These are phyloP conservation scores for Rhipidura dahli DNA, from an alignment of 2,113 vertebrate species.

Conservation along the genomic window DNA sequence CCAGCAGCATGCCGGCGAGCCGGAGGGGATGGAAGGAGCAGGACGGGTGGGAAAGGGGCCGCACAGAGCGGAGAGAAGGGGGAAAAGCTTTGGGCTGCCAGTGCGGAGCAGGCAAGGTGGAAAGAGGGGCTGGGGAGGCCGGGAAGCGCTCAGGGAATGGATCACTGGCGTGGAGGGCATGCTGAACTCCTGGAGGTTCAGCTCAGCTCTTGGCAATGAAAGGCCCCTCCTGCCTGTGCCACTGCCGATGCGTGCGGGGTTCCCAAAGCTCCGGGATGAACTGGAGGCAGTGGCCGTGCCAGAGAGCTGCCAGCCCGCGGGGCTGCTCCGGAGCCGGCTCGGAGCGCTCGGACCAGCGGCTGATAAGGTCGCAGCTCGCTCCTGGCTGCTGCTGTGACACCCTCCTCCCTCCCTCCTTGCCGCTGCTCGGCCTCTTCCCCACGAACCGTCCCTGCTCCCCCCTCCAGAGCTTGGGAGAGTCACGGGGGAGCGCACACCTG, in stretches of 20 bases:
- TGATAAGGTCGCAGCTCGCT: neutral
- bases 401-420: neutral
- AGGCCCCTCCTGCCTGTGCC: neutral
- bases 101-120: neutral
- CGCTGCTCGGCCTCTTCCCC: neutral
- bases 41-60: neutral
- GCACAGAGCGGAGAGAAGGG: neutral
- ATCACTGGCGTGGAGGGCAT: neutral
- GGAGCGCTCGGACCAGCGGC: rapidly evolving
- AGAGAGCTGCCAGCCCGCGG: neutral
- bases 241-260: rapidly evolving
- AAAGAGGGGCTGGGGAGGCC: neutral
- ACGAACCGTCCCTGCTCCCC: neutral
- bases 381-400: rapidly evolving
- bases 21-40: neutral
- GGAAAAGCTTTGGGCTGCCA: neutral
- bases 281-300: neutral
- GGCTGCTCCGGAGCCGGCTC: neutral
- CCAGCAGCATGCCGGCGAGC: neutral
- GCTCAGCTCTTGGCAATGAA: neutral
- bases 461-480: neutral
- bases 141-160: neutral
- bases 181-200: neutral
- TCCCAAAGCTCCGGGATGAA: rapidly evolving
- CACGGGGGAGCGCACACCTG: neutral